These are phyloP conservation scores for Myotis davidii DNA, from an alignment of 2,113 vertebrate species.

Conservation along the genomic window DNA sequence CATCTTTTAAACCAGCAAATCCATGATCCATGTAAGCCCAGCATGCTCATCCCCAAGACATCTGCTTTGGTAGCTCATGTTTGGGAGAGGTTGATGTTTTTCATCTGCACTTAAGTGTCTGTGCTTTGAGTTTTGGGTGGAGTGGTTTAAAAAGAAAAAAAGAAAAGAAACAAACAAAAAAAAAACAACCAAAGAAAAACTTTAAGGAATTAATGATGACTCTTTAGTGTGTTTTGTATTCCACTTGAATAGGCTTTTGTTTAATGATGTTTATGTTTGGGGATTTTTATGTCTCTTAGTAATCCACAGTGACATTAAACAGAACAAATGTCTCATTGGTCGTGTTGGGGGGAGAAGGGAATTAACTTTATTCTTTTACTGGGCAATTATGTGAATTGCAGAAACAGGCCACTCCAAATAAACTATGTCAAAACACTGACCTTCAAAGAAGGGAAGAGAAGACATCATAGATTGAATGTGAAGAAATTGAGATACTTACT, in stretches of 20 bases:
- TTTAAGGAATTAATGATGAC: slow-evolving; percentile 78
- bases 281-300: slow-evolving; percentile 78
- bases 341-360: slow-evolving; percentile 57
- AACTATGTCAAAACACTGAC: slow-evolving; percentile 72
- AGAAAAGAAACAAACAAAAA: slow-evolving; percentile 10
- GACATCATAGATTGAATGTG: slow-evolving; percentile 7
- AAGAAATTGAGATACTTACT: slow-evolving; percentile 40
- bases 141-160: slow-evolving; percentile 70
- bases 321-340: slow-evolving; percentile 69
- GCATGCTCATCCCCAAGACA: background rate
- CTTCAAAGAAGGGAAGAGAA: slow-evolving; percentile 63
- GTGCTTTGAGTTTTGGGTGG: slow-evolving; percentile 75
- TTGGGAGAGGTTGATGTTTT: slow-evolving; percentile 66
- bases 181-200: slow-evolving; percentile 74
- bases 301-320: slow-evolving; percentile 76
- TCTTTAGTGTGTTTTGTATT: slow-evolving; percentile 77
- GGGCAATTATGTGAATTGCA: slow-evolving; percentile 74
- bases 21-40: slow-evolving; percentile 35
- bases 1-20: slow-evolving; percentile 62
- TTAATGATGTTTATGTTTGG: slow-evolving; percentile 79
- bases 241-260: slow-evolving; percentile 79
- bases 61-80: slow-evolving; percentile 63
- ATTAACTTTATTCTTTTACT: slow-evolving; percentile 77
- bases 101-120: slow-evolving; percentile 65
- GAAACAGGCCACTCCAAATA: slow-evolving; percentile 72